These are phyloP conservation scores for Rhopalosiphum maidis DNA, from an alignment of 1,140 invertebrate genomes.

Conservation along the genomic window DNA sequence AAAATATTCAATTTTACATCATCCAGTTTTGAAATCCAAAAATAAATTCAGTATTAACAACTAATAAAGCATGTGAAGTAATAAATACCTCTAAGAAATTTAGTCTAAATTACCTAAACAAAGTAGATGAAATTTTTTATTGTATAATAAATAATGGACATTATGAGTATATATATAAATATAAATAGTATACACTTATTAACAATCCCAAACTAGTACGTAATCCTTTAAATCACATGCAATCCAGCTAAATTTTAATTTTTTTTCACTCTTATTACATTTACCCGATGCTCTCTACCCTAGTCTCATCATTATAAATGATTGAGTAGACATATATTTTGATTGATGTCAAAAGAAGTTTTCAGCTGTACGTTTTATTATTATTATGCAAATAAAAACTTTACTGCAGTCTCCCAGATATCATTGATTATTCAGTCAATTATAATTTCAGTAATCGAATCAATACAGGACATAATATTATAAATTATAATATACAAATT, in stretches of 20 bases:
- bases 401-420: neutral
- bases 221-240: neutral
- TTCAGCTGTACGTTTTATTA: neutral
- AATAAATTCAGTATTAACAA: neutral
- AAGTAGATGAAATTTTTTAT: neutral
- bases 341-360: neutral
- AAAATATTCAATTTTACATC: neutral
- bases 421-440: constrained; percentile 11
- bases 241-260: neutral
- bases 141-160: neutral
- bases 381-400: constrained; percentile 15
- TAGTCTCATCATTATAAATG: neutral
- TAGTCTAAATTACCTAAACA: neutral
- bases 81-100: neutral
- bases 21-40: neutral
- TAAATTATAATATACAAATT: neutral
- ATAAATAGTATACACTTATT: neutral
- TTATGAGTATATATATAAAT: neutral
- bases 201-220: neutral
- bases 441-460: neutral
- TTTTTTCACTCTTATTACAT: neutral
- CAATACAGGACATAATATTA: neutral
- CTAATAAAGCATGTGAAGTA: neutral
- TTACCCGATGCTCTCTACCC: neutral
- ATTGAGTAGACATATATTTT: constrained; percentile 1